Evolutionary conservation across 2,797 vertebrate genomes (phyloP).

Genomic region (Podarcis lilfordi): DNA sequence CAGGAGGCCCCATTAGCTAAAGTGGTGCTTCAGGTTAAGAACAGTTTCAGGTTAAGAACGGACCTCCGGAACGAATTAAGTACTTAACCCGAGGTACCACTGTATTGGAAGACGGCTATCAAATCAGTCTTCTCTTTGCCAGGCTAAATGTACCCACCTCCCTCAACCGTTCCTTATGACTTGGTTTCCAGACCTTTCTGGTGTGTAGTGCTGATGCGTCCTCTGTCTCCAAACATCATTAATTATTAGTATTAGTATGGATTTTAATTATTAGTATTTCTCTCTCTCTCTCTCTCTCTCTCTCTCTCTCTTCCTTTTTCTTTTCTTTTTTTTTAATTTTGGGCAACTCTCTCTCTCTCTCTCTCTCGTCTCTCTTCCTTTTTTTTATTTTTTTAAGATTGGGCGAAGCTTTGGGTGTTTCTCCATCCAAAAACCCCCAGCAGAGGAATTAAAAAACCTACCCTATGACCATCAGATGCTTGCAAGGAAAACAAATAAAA

Average conservation of each 20-base stretch:
- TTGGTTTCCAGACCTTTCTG: too few species aligned
- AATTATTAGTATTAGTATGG: background rate
- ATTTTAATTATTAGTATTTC: background rate
- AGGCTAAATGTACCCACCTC: too few species aligned
- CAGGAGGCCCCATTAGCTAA: too few species aligned
- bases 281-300: too few species aligned
- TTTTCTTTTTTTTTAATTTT: background rate
- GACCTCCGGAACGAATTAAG: too few species aligned
- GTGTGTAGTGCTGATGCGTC: too few species aligned
- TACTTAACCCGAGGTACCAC: too few species aligned
- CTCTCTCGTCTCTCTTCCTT: background rate
- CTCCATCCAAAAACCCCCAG: constrained; percentile 53
- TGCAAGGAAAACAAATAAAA: constrained; percentile 75
- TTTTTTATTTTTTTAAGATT: background rate
- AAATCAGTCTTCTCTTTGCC: too few species aligned
- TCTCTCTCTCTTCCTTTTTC: background rate
- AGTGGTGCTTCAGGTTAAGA: too few species aligned
- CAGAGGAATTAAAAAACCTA: constrained; percentile 71
- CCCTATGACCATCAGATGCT: constrained; percentile 78
- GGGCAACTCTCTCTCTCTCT: background rate
- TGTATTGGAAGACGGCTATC: too few species aligned
- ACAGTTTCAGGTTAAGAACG: too few species aligned
- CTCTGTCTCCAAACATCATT: background rate
- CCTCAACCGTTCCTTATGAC: too few species aligned
- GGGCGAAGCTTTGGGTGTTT: constrained; percentile 19